Evolutionary conservation across 2,797 vertebrate species (phyloP).

Genomic region (Sebastiscus albofasciatus): DNA sequence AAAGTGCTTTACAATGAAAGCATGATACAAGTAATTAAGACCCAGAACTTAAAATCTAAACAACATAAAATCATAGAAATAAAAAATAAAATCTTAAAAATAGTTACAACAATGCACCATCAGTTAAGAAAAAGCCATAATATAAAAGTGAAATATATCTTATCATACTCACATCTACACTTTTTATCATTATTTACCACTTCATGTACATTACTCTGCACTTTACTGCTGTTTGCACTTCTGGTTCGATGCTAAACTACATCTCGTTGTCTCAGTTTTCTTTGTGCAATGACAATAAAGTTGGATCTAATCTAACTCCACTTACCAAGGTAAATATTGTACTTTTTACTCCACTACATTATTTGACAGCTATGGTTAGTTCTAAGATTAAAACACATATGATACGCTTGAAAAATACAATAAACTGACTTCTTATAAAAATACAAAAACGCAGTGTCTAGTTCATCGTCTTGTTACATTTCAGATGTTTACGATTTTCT

Average conservation of each 20-base stretch:
- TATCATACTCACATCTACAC: neutral
- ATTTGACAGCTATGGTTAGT: neutral
- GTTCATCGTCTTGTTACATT: neutral
- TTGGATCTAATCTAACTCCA: neutral
- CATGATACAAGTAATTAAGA: no score
- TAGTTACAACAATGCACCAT: no score
- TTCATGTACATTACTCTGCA: neutral
- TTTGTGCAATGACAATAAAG: no score
- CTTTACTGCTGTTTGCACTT: neutral
- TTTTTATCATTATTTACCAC: neutral
- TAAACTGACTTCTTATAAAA: no score
- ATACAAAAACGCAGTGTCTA: neutral
- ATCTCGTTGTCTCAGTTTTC: accelerated
- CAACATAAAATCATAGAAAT: no score
- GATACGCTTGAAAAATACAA: neutral
- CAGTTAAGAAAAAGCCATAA: no score
- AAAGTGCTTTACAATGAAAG: no score
- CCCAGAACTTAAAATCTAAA: no score
- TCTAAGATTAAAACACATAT: neutral
- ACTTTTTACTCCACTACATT: neutral
- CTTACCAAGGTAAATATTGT: neutral
- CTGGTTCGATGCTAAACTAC: no score
- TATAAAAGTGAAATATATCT: neutral
- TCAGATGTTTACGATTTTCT: neutral
- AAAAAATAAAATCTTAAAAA: no score